phyloP scores from a whole-genome alignment of 2,113 vertebrate species.

The Girardinichthys multiradiatus region DNA sequence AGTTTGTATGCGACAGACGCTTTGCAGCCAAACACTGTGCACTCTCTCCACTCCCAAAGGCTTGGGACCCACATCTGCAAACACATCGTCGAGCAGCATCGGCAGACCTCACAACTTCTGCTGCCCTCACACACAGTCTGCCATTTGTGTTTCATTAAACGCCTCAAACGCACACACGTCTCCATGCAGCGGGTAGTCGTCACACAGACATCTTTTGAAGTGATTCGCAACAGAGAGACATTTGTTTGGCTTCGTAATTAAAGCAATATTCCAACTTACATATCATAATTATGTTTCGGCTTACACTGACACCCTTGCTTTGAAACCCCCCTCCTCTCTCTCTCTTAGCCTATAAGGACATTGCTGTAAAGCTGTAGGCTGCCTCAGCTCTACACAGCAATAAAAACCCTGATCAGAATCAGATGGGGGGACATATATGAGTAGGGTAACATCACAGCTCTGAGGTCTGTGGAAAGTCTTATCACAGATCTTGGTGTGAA shows the following conservation, averaged over 20 bases:
- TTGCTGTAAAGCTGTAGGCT: constrained; percentile 47
- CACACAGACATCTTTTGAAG: constrained; percentile 76
- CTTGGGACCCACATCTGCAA: constrained; percentile 54
- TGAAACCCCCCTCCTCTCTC: neutral
- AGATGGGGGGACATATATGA: constrained; percentile 70
- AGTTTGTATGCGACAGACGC: constrained; percentile 58
- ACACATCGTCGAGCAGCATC: constrained; percentile 45
- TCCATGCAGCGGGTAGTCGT: constrained; percentile 66
- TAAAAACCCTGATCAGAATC: constrained; percentile 74
- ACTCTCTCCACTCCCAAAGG: constrained; percentile 18
- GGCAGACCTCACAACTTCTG: constrained; percentile 62
- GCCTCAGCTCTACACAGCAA: constrained; percentile 40
- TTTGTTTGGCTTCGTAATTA: constrained; percentile 84
- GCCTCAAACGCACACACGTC: constrained; percentile 30
- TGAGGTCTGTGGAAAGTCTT: constrained; percentile 67
- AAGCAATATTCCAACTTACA: constrained; percentile 79
- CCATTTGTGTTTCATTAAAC: constrained; percentile 71
- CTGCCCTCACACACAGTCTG: constrained; percentile 59
- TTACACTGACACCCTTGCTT: constrained; percentile 56
- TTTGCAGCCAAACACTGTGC: constrained; percentile 11
- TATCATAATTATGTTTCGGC: constrained; percentile 76
- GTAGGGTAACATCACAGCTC: constrained; percentile 61
- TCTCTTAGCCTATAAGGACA: constrained; percentile 36
- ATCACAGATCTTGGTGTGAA: constrained; percentile 56
- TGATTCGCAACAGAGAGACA: constrained; percentile 65